Percentiles rank a stretch among this genome's conserved stretches.
phyloP scores from a whole-genome alignment of 2,888 invertebrate genomes.

The Cataglyphis rosenhaueri region DNA sequence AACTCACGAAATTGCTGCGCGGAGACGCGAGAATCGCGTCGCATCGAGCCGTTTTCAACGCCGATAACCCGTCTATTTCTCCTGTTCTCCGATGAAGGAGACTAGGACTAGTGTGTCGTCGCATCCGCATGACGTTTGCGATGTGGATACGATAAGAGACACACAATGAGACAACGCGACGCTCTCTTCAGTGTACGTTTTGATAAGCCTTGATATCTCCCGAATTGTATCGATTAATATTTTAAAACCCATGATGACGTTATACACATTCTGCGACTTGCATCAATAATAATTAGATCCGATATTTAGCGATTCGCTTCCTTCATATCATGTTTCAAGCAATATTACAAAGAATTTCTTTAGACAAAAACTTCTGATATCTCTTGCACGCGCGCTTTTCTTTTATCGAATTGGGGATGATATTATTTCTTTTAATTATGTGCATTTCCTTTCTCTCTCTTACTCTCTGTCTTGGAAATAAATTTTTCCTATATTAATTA shows the following conservation, averaged over 20 bases:
- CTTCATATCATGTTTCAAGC: not conserved
- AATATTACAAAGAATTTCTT: not conserved
- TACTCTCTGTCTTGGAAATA: not conserved
- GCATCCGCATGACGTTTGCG: not conserved
- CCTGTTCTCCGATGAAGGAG: not conserved
- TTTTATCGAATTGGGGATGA: not conserved
- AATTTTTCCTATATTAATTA: not conserved
- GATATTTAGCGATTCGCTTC: not conserved
- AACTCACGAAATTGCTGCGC: conserved; percentile 14
- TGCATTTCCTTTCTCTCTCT: too few relatives aligned
- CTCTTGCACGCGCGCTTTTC: not conserved
- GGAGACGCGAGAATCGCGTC: not conserved
- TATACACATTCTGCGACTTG: not conserved
- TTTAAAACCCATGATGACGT: conserved; percentile 2
- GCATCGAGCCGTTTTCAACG: not conserved
- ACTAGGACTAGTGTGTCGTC: not conserved
- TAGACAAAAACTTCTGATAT: not conserved
- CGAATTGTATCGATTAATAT: conserved; percentile 10
- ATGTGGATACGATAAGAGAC: not conserved
- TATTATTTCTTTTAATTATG: not conserved
- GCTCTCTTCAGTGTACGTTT: not conserved
- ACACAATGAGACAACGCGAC: not conserved
- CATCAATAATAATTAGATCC: conserved; percentile 1
- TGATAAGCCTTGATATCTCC: conserved; percentile 10
- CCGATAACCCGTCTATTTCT: conserved; percentile 21